phyloP scores from a whole-genome alignment of 2,113 vertebrate species.

The Pteropus alecto region DNA sequence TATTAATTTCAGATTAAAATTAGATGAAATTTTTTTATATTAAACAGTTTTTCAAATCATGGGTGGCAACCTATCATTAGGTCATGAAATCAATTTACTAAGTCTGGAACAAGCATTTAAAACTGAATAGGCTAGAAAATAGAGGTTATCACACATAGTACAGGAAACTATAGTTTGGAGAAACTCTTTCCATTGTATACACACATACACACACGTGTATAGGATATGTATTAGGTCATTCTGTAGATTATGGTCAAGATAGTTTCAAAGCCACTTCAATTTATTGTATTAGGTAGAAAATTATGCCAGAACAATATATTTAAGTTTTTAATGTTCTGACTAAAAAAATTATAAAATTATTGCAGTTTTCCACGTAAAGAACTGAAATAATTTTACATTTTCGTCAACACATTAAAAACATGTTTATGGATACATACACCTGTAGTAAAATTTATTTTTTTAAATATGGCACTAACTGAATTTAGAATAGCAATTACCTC shows the following conservation, averaged over 20 bases:
- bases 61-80: not conserved
- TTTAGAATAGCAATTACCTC: not conserved
- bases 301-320: not conserved
- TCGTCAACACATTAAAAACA: not conserved
- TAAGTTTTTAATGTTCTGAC: not conserved
- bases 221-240: not conserved
- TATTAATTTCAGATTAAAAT: not conserved
- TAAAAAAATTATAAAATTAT: not conserved
- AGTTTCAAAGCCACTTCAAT: not conserved
- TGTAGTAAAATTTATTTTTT: not conserved
- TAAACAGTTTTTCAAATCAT: not conserved
- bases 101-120: not conserved
- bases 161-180: not conserved
- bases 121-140: not conserved
- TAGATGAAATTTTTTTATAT: not conserved
- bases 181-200: not conserved
- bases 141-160: not conserved
- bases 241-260: not conserved
- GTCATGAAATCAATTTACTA: constrained; percentile 22
- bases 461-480: not conserved
- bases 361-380: not conserved
- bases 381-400: not conserved
- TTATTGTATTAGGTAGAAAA: not conserved
- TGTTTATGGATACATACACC: not conserved
- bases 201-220: not conserved